Percentiles rank a stretch among this genome's conserved stretches.
These are phyloP conservation scores for Cricetomys ansorgei DNA, from an alignment of 2,113 vertebrate species.

Conservation along the genomic window DNA sequence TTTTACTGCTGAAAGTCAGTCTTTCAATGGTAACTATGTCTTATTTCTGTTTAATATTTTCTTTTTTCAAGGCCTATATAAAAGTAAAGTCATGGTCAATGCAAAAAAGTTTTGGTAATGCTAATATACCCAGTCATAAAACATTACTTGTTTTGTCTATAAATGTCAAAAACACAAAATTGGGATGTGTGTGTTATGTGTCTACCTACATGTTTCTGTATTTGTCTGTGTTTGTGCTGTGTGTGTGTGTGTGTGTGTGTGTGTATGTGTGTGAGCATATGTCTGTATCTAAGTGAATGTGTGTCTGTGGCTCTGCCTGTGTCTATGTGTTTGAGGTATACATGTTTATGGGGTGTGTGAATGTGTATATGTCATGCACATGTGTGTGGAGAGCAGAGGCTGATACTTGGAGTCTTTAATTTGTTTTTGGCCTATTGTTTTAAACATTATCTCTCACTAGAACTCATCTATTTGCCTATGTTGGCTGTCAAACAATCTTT, in stretches of 20 bases:
- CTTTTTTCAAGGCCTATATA: constrained; percentile 43
- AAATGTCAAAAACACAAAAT: background rate
- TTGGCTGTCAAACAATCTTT: too few relatives aligned
- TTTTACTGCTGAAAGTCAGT: background rate
- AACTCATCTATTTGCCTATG: background rate
- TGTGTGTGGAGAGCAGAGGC: background rate
- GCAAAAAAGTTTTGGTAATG: constrained; percentile 1
- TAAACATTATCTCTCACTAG: background rate
- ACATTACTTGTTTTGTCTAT: background rate
- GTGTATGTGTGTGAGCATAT: too few relatives aligned
- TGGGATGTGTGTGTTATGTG: background rate
- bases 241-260: background rate
- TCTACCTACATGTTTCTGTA: background rate
- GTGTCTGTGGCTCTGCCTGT: background rate
- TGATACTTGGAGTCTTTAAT: background rate
- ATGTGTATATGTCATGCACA: background rate
- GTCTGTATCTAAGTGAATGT: background rate
- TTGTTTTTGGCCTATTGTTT: background rate
- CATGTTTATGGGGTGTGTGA: background rate
- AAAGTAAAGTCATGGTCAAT: constrained; percentile 41
- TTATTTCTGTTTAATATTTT: constrained; percentile 52
- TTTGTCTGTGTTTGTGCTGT: background rate
- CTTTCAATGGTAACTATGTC: constrained; percentile 63
- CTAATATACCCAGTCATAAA: background rate
- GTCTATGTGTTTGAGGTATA: background rate